Conservation (phyloP, 2,113 vertebrate species). For the Halcyon senegalensis region DNA sequence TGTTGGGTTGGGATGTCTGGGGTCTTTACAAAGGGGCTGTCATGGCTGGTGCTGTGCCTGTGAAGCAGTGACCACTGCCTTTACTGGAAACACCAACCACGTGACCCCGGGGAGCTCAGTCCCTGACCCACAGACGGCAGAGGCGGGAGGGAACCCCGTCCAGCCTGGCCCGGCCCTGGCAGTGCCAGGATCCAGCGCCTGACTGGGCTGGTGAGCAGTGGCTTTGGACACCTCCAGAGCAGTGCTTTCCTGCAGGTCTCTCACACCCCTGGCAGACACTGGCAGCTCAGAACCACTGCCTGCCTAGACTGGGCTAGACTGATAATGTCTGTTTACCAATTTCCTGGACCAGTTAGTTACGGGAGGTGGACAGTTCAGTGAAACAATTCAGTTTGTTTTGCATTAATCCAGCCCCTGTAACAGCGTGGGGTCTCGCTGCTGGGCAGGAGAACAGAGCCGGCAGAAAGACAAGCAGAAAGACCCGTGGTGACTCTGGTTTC, state of each 20-base stretch:
- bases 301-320: not conserved
- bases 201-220: not conserved
- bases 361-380: not conserved
- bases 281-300: not conserved
- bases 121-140: not conserved
- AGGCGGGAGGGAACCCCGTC: not conserved
- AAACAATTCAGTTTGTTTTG: not conserved
- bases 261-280: not conserved
- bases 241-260: rapidly evolving
- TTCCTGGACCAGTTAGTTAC: not conserved
- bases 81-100: not conserved
- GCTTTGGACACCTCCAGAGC: not conserved
- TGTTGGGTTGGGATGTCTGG: too few relatives aligned
- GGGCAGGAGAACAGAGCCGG: not conserved
- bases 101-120: not conserved
- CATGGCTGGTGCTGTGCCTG: not conserved
- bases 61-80: not conserved
- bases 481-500: not conserved
- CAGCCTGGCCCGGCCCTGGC: not conserved
- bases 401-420: not conserved
- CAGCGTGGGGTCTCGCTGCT: not conserved
- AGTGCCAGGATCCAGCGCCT: too few relatives aligned
- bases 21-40: not conserved
- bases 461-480: not conserved
- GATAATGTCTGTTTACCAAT: too few relatives aligned